These are phyloP conservation scores for Limenitis camilla DNA, from an alignment of 2,888 invertebrate genomes.

Conservation along the genomic window DNA sequence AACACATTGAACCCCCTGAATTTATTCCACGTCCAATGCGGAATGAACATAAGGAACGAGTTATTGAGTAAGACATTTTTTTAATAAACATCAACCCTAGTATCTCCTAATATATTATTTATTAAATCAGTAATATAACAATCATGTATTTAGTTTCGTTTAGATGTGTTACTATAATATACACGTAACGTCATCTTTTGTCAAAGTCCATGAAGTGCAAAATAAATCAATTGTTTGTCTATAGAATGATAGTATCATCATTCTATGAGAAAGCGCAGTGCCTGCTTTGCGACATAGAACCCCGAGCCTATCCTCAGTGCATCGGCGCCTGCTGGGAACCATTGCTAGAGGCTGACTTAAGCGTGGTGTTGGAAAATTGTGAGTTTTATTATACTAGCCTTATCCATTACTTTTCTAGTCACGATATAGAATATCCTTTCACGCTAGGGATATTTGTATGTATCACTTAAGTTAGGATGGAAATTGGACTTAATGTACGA, in stretches of 20 bases:
- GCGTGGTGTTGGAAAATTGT: constrained; percentile 79
- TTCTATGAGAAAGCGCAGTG: constrained; percentile 90
- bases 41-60: constrained; percentile 78
- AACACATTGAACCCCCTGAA: constrained; percentile 33
- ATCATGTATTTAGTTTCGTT: background rate
- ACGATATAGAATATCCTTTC: too few species aligned
- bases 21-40: constrained; percentile 72
- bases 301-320: constrained; percentile 80
- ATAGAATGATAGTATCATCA: constrained; percentile 87
- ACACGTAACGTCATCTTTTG: background rate
- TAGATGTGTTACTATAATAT: too few species aligned
- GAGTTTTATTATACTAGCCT: too few species aligned
- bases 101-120: background rate
- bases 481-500: too few species aligned
- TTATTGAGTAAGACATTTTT: constrained; percentile 78
- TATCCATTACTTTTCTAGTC: too few species aligned
- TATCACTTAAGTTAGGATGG: too few species aligned
- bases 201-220: too few species aligned
- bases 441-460: too few species aligned
- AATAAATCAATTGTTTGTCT: background rate
- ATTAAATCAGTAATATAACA: background rate
- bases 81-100: background rate
- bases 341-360: constrained; percentile 80
- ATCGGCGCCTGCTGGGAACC: constrained; percentile 81
- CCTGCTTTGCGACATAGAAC: constrained; percentile 79